These are phyloP conservation scores for Otocyon megalotis DNA, from an alignment of 2,113 vertebrate genomes.

Conservation along the genomic window DNA sequence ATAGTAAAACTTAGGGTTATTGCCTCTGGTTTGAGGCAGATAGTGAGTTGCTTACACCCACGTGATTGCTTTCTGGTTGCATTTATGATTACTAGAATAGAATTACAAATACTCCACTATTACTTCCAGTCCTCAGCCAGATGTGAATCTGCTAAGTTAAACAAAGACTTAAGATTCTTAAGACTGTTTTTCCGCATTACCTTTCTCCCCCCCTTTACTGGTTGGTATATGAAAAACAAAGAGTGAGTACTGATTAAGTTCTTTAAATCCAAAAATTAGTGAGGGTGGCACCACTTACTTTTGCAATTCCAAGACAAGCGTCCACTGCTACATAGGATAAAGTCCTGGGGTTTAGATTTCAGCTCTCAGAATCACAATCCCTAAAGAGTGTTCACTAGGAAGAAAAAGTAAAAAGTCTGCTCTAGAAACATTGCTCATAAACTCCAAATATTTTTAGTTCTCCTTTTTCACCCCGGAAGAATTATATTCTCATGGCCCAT, in stretches of 20 bases:
- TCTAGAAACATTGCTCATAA: conserved; percentile 16
- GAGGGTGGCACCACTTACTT: background rate
- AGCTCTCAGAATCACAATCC: conserved; percentile 31
- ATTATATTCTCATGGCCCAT: background rate
- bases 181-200: conserved; percentile 25
- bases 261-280: conserved; percentile 20
- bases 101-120: conserved; percentile 67
- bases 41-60: conserved; percentile 38
- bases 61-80: conserved; percentile 62
- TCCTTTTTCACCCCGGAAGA: conserved; percentile 31
- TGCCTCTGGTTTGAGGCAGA: conserved; percentile 48
- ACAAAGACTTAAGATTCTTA: conserved; percentile 47
- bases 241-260: conserved; percentile 19
- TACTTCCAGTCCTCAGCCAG: conserved; percentile 69
- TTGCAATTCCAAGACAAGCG: background rate
- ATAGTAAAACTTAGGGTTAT: background rate
- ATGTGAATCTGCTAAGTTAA: conserved; percentile 58
- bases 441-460: background rate
- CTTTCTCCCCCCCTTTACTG: background rate
- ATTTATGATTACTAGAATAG: conserved; percentile 67
- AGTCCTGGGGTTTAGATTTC: conserved; percentile 26
- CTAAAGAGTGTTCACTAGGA: background rate
- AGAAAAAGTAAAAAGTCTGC: conserved; percentile 9
- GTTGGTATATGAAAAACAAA: background rate
- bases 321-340: background rate